A percentile compares a stretch with the other conserved stretches of the same genome.
Evolutionary conservation across 2,113 vertebrate genomes (phyloP).

Genomic region (Neodontobutis hainanensis): DNA sequence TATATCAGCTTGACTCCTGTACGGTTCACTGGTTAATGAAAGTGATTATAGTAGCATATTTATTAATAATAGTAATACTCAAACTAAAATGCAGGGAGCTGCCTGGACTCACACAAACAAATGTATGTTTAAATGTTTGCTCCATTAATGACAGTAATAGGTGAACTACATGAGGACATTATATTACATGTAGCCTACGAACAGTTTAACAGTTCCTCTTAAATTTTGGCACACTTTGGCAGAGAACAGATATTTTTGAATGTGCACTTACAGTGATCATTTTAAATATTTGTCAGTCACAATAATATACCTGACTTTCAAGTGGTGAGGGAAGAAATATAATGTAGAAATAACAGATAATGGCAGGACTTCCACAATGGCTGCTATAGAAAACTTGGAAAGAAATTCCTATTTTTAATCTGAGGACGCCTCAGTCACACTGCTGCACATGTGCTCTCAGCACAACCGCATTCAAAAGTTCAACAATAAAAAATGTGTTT

Average conservation of each 20-base stretch:
- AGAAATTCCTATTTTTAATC: background rate
- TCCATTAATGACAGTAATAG: too few species aligned
- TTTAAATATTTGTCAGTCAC: background rate
- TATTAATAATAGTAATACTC: background rate
- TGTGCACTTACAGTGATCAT: background rate
- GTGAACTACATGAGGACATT: too few species aligned
- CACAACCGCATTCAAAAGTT: conserved; percentile 38
- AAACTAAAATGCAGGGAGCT: background rate
- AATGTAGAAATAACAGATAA: background rate
- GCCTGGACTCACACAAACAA: background rate
- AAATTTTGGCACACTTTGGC: background rate
- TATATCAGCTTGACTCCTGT: background rate
- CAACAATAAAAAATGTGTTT: conserved; percentile 56
- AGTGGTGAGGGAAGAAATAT: background rate
- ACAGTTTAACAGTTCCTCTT: too few species aligned
- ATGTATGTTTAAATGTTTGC: background rate
- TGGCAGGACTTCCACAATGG: conserved; percentile 46
- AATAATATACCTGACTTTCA: background rate
- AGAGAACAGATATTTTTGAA: background rate
- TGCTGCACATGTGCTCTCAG: conserved; percentile 41
- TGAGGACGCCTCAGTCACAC: background rate
- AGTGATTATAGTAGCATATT: background rate
- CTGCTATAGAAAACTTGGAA: conserved; percentile 12
- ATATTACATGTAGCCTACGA: too few species aligned
- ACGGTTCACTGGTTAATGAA: background rate